Evolutionary conservation across 2,888 invertebrate genomes (phyloP).

Genomic region (Caenorhabditis sp.): DNA sequence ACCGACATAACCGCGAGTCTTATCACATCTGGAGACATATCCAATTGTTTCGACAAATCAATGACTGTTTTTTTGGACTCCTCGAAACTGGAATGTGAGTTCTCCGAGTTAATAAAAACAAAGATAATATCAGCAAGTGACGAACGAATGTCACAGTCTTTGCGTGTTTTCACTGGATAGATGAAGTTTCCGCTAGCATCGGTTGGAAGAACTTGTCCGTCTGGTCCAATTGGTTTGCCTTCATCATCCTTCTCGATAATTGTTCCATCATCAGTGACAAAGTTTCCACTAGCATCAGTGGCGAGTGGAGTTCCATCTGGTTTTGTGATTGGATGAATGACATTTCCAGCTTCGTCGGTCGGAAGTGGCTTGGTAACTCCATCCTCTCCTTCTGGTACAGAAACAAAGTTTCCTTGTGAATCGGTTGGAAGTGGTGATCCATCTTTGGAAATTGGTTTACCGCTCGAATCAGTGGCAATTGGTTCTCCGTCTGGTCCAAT

Average conservation of each 20-base stretch:
- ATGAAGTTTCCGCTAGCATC: slow-evolving; percentile 40
- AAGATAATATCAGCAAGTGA: slow-evolving; percentile 31
- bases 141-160: slow-evolving; percentile 29
- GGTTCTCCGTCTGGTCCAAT: slow-evolving; percentile 33
- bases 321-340: slow-evolving; percentile 21
- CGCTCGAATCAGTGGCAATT: slow-evolving; percentile 21
- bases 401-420: slow-evolving; percentile 38
- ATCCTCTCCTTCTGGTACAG: slow-evolving; percentile 34
- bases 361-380: slow-evolving; percentile 25
- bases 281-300: slow-evolving; percentile 31
- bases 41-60: slow-evolving; percentile 40
- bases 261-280: slow-evolving; percentile 22
- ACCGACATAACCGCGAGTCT: slow-evolving; percentile 51
- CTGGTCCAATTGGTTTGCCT: slow-evolving; percentile 32
- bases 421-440: slow-evolving; percentile 55
- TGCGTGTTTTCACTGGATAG: slow-evolving; percentile 35
- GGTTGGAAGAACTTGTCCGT: slow-evolving; percentile 36
- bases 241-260: slow-evolving; percentile 37
- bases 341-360: slow-evolving; percentile 38
- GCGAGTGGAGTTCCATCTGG: slow-evolving; percentile 34
- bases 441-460: slow-evolving; percentile 26
- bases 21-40: slow-evolving; percentile 56
- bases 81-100: slow-evolving; percentile 4
- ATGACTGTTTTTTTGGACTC: slow-evolving; percentile 21
- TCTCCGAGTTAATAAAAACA: slow-evolving; percentile 18